Evolutionary conservation across 2,113 vertebrate genomes (phyloP).

Genomic region (Condylura cristata): DNA sequence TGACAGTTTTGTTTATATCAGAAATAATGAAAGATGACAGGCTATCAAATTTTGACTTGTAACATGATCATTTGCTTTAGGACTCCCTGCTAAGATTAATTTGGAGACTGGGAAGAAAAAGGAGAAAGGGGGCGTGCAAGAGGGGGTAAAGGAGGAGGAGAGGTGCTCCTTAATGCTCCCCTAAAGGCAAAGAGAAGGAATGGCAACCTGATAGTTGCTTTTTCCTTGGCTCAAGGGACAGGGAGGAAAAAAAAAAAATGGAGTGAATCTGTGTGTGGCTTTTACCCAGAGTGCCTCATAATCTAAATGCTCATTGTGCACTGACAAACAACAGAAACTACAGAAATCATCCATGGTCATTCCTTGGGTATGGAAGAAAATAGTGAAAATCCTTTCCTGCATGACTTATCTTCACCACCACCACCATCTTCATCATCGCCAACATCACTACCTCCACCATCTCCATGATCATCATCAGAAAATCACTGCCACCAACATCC

Average conservation of each 20-base stretch:
- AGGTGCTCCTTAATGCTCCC: background rate
- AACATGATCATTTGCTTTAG: conserved; percentile 67
- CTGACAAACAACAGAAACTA: background rate
- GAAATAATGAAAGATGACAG: conserved; percentile 74
- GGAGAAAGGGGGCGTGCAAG: background rate
- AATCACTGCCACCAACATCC: no score
- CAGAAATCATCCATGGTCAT: background rate
- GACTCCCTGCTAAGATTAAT: conserved; percentile 73
- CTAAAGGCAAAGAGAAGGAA: background rate
- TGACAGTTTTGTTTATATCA: conserved; percentile 72
- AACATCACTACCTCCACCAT: background rate
- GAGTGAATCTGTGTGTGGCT: background rate
- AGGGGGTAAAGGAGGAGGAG: background rate
- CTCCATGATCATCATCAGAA: fast-evolving
- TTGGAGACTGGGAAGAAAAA: conserved; percentile 57
- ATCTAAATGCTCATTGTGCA: background rate
- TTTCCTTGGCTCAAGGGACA: background rate
- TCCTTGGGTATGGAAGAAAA: background rate
- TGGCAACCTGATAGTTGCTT: background rate
- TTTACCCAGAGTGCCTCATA: background rate
- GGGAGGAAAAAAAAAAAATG: background rate
- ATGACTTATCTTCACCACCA: background rate
- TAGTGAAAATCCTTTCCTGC: background rate
- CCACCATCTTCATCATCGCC: background rate
- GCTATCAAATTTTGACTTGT: conserved; percentile 64